Percentiles rank a stretch among this genome's conserved stretches.
Evolutionary conservation across 2,797 vertebrate species (phyloP).

Genomic region (Pseudocheirus occidentalis): DNA sequence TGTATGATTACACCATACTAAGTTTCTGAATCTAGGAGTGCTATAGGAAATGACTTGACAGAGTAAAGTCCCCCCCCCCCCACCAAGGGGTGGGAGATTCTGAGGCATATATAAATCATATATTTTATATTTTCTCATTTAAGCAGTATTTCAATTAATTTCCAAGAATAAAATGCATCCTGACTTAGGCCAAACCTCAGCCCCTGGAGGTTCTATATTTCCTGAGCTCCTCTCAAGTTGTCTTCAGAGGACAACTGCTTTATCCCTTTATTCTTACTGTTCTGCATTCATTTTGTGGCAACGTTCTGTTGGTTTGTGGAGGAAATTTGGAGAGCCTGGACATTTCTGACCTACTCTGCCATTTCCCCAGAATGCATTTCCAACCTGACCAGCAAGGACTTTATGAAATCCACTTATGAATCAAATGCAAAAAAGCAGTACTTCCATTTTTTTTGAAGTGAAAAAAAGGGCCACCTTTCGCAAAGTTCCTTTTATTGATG

Average conservation of each 20-base stretch:
- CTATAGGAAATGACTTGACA: not conserved
- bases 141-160: not conserved
- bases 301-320: not conserved
- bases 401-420: not conserved
- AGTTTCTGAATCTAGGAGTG: not conserved
- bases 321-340: not conserved
- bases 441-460: not conserved
- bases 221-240: not conserved
- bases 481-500: conserved; percentile 74
- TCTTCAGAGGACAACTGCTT: not conserved
- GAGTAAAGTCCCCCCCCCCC: not conserved
- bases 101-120: not conserved
- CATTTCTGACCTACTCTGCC: not conserved
- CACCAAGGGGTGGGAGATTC: not conserved
- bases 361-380: not conserved
- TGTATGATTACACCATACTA: not conserved
- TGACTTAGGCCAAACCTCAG: not conserved
- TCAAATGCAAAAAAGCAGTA: not conserved
- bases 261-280: not conserved
- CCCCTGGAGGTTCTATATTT: not conserved
- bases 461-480: conserved; percentile 39
- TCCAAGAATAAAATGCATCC: not conserved
- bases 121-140: not conserved
- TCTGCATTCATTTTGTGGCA: not conserved
- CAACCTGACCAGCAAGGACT: not conserved